Evolutionary conservation across 2,113 vertebrate genomes (phyloP).

Genomic region (Limanda limanda): DNA sequence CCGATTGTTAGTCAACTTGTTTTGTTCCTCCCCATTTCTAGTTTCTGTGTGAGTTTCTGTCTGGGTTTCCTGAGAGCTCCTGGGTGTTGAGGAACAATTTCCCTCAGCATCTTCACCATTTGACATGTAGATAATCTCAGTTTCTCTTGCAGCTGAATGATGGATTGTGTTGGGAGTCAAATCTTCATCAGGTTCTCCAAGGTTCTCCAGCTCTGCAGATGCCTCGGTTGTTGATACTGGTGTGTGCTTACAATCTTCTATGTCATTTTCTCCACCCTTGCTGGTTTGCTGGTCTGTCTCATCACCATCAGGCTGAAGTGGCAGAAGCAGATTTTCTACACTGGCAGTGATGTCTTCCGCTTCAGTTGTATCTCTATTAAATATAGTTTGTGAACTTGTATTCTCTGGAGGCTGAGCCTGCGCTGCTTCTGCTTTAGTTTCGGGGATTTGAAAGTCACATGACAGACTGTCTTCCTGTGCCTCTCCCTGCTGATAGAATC

Average conservation of each 20-base stretch:
- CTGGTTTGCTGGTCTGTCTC: conserved; percentile 1
- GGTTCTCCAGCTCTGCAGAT: background rate
- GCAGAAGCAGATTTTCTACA: background rate
- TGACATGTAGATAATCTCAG: background rate
- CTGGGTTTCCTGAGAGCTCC: conserved; percentile 1
- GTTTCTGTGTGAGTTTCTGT: conserved; percentile 12
- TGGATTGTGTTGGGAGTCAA: background rate
- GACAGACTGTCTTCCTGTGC: conserved; percentile 15
- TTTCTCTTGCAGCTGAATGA: background rate
- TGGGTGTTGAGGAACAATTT: background rate
- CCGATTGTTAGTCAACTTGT: background rate
- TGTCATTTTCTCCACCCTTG: background rate
- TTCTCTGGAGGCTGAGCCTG: background rate
- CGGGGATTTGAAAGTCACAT: background rate
- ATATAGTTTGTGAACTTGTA: conserved; percentile 1
- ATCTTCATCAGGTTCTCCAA: background rate
- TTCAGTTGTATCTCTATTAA: conserved; percentile 8
- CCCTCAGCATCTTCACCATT: conserved; percentile 4
- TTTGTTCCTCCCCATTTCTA: background rate
- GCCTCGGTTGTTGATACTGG: background rate
- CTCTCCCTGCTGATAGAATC: conserved; percentile 23
- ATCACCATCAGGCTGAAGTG: background rate
- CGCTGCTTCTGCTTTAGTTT: conserved; percentile 6
- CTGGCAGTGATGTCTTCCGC: background rate
- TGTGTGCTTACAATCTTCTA: background rate